Percentiles rank a stretch among this genome's conserved stretches.
phyloP scores from a whole-genome alignment of 2,113 vertebrate genomes.

The Tichodroma muraria region DNA sequence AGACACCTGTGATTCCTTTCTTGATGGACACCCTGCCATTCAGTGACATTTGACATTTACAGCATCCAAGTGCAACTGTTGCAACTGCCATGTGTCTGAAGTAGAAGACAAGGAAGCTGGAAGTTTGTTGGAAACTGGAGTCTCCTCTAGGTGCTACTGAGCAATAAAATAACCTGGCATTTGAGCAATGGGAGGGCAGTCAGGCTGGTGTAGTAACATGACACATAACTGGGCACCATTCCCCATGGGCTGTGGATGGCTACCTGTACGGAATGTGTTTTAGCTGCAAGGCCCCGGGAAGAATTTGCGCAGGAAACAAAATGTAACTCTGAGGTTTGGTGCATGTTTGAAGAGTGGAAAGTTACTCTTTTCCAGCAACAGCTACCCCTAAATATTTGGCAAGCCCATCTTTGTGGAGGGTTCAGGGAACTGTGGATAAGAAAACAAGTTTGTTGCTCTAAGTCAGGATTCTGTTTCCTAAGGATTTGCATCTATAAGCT shows the following conservation, averaged over 20 bases:
- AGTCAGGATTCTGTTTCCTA: background rate
- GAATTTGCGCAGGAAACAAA: background rate
- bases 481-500: background rate
- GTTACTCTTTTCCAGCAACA: background rate
- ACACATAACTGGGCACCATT: background rate
- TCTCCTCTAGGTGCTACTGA: background rate
- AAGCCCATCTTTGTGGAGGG: background rate
- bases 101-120: constrained; percentile 41
- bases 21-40: background rate
- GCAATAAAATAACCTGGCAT: background rate
- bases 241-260: background rate
- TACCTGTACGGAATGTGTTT: background rate
- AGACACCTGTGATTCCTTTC: constrained; percentile 23
- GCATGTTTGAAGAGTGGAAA: background rate
- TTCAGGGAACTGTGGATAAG: background rate
- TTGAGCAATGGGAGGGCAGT: background rate
- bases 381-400: background rate
- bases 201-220: rapidly evolving
- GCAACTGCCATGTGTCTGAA: background rate
- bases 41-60: constrained; percentile 61
- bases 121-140: constrained; percentile 49
- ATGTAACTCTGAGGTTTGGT: background rate
- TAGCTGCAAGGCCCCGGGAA: background rate
- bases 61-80: constrained; percentile 5
- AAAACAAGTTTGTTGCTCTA: background rate